Conservation (phyloP, 2,797 vertebrate species). For the Pantherophis vulpinus region DNA sequence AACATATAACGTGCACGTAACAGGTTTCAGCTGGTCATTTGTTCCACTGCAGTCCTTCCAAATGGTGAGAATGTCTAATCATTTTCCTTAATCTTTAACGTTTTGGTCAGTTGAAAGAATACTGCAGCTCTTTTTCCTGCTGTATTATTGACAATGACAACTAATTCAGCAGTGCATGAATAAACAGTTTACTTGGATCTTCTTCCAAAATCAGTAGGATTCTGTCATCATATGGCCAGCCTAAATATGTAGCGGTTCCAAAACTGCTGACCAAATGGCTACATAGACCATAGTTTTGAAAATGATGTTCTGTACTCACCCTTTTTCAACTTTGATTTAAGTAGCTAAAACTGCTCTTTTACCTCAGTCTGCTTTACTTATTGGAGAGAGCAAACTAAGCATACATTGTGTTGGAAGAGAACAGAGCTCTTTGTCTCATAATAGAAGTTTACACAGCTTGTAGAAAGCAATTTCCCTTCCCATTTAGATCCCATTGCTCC, state of each 20-base stretch:
- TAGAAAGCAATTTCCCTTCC: slow-evolving; percentile 64
- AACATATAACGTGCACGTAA: background rate
- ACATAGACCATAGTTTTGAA: background rate
- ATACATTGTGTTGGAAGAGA: slow-evolving; percentile 36
- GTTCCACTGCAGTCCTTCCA: background rate
- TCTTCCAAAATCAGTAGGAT: background rate
- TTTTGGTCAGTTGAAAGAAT: background rate
- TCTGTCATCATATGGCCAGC: background rate
- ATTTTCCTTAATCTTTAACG: background rate
- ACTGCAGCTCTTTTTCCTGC: background rate
- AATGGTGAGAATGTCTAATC: background rate
- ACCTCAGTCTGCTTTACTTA: background rate
- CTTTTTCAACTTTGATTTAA: slow-evolving; percentile 20
- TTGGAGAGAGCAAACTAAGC: slow-evolving; percentile 16
- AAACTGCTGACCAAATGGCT: background rate
- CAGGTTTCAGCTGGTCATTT: background rate
- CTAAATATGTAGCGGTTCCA: background rate
- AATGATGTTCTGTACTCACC: background rate
- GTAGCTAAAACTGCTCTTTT: background rate
- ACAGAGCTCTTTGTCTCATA: slow-evolving; percentile 68
- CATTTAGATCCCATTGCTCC: slow-evolving; percentile 47
- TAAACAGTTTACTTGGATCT: background rate
- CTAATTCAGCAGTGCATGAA: background rate
- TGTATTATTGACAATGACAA: background rate
- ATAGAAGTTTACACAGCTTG: slow-evolving; percentile 69